Percentiles rank a stretch among this genome's conserved stretches.
phyloP scores from a whole-genome alignment of 1,140 invertebrate species.

The Zaprionus gabonicus region DNA sequence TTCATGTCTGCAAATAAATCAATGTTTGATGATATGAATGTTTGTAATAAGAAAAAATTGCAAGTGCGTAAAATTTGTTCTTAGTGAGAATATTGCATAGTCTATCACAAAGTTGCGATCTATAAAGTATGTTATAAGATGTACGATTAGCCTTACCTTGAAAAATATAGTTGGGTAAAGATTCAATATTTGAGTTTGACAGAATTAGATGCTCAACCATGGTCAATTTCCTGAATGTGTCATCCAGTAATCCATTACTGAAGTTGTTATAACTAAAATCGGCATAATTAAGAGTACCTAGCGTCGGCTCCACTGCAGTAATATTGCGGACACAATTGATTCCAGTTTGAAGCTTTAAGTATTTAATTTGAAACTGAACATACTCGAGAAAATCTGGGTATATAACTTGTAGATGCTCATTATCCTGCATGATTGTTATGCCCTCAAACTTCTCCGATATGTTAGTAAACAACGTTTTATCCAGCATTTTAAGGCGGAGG shows the following conservation, averaged over 20 bases:
- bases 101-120: no score
- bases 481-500: conserved; percentile 36
- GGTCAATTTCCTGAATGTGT: conserved; percentile 58
- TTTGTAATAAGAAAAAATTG: not conserved
- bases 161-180: conserved; percentile 65
- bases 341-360: conserved; percentile 42
- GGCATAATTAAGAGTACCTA: conserved; percentile 40
- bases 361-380: conserved; percentile 60
- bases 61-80: not conserved
- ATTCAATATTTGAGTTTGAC: conserved; percentile 56
- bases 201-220: conserved; percentile 56
- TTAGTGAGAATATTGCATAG: no score
- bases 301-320: conserved; percentile 49
- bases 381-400: conserved; percentile 47
- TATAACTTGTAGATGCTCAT: conserved; percentile 30
- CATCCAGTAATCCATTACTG: conserved; percentile 23
- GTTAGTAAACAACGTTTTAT: conserved; percentile 47
- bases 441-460: conserved; percentile 27
- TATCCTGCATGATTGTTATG: conserved; percentile 52
- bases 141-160: conserved; percentile 14
- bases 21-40: not conserved
- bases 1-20: conserved; percentile 38
- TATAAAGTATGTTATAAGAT: not conserved
- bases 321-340: conserved; percentile 56
- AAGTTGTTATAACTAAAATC: conserved; percentile 68